Conservation (phyloP, 2,113 vertebrate species). For the Rhegmatorhina hoffmannsi region DNA sequence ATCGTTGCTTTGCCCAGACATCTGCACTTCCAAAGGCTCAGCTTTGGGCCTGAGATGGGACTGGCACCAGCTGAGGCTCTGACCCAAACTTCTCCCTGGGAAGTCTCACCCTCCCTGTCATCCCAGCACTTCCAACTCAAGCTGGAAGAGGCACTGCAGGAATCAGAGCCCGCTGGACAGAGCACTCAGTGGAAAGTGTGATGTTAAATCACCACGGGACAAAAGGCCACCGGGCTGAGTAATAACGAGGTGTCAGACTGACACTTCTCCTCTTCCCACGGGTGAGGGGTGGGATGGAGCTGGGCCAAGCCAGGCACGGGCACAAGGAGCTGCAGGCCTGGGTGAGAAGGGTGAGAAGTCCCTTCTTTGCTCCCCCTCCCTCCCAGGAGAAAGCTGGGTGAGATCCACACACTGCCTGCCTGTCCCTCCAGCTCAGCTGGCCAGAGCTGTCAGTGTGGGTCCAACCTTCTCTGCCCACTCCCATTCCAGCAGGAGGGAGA, state of each 20-base stretch:
- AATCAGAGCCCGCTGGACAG: not conserved
- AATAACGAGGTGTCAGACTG: not conserved
- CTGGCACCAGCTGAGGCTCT: not conserved
- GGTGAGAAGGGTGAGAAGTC: not conserved
- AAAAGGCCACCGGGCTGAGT: not conserved
- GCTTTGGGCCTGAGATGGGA: not conserved
- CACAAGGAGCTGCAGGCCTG: not conserved
- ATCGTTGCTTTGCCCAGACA: not conserved
- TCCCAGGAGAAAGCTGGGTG: not conserved
- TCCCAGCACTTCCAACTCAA: not conserved
- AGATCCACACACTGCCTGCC: not conserved
- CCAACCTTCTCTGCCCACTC: not conserved
- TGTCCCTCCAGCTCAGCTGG: not conserved
- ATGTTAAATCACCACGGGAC: not conserved
- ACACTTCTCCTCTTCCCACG: not conserved
- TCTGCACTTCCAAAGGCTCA: slow-evolving; percentile 16
- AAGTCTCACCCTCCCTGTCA: not conserved
- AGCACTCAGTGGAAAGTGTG: not conserved
- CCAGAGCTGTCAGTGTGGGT: not conserved
- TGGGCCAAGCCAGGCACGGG: not conserved
- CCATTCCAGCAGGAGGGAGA: not conserved
- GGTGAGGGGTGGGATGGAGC: not conserved
- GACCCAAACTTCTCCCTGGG: not conserved
- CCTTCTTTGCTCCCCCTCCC: not conserved
- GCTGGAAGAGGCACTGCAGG: not conserved